phyloP scores from a whole-genome alignment of 2,113 vertebrate genomes.

The Sprattus sprattus region DNA sequence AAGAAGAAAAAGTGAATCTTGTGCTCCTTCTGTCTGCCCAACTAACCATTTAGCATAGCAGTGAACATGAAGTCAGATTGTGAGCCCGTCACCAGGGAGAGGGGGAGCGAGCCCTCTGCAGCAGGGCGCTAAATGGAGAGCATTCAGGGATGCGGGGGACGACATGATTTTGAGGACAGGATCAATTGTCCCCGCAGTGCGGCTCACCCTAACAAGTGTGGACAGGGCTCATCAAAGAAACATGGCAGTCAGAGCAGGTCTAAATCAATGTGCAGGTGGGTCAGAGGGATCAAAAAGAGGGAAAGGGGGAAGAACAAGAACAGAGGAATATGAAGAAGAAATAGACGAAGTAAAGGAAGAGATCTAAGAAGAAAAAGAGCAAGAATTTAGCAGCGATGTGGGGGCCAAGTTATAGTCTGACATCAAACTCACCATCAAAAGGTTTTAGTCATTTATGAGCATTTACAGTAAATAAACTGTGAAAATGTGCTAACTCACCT shows the following conservation, averaged over 20 bases:
- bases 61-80: background rate
- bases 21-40: background rate
- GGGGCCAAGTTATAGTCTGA: background rate
- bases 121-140: constrained; percentile 2
- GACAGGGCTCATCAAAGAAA: constrained; percentile 71
- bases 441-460: background rate
- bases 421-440: background rate
- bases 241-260: constrained; percentile 58
- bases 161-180: constrained; percentile 38
- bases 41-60: background rate
- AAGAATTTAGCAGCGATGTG: background rate
- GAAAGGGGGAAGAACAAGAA: background rate
- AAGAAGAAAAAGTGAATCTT: background rate
- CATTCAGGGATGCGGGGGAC: constrained; percentile 3
- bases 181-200: constrained; percentile 52
- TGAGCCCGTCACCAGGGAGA: background rate
- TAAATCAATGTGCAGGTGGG: constrained; percentile 57
- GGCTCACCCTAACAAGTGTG: constrained; percentile 55
- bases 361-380: background rate
- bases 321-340: constrained; percentile 57
- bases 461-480: background rate
- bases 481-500: background rate
- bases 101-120: background rate
- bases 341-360: constrained; percentile 41
- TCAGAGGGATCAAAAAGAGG: constrained; percentile 37